Conservation (phyloP, 1,140 invertebrate genomes). For the Bactericera cockerelli region DNA sequence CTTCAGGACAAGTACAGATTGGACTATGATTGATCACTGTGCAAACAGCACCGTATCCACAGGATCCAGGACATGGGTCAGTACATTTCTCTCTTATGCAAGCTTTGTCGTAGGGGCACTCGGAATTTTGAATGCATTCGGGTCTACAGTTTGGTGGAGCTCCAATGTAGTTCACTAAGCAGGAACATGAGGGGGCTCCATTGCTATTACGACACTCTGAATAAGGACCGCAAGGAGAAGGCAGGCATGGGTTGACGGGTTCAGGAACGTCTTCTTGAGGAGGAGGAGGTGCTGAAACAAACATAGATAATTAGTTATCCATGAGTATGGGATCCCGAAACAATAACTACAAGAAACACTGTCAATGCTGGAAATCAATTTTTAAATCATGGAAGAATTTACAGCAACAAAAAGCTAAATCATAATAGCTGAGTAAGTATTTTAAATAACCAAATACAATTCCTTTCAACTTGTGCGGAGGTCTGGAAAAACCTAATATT, state of each 20-base stretch:
- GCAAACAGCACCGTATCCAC: conserved; percentile 46
- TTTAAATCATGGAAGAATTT: too few species aligned
- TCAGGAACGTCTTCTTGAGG: conserved; percentile 23
- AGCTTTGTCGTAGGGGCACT: conserved; percentile 41
- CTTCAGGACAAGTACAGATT: conserved; percentile 40
- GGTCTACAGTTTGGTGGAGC: conserved; percentile 45
- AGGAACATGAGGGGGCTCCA: conserved; percentile 44
- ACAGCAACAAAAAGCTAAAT: too few species aligned
- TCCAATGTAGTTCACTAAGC: conserved; percentile 40
- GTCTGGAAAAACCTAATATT: too few species aligned
- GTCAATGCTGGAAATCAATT: too few species aligned
- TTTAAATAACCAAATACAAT: too few species aligned
- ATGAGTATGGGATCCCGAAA: too few species aligned
- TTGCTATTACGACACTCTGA: conserved; percentile 42
- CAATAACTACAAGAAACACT: too few species aligned
- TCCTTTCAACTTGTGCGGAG: too few species aligned
- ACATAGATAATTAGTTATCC: too few species aligned
- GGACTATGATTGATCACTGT: conserved; percentile 47
- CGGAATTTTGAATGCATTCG: conserved; percentile 44
- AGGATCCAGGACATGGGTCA: conserved; percentile 46
- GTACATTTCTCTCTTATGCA: conserved; percentile 50
- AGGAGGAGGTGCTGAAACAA: conserved; percentile 19
- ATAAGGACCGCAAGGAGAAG: conserved; percentile 53
- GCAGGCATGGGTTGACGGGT: conserved; percentile 42
- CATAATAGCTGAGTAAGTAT: too few species aligned